Conservation (phyloP, 2,113 vertebrate genomes). For the Cebidichthys violaceus region DNA sequence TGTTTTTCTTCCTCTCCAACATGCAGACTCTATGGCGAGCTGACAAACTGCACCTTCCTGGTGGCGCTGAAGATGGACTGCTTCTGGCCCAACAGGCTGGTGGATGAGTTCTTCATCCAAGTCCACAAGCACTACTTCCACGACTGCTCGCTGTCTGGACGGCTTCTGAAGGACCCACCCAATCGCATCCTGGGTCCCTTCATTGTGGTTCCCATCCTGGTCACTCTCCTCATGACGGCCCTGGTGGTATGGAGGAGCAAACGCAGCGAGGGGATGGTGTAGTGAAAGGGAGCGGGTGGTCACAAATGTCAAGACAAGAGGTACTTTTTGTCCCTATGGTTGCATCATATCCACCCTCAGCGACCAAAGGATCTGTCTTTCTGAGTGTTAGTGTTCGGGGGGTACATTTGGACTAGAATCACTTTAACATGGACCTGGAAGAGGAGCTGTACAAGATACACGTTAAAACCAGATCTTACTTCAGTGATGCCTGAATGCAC, state of each 20-base stretch:
- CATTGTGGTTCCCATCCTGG: conserved; percentile 87
- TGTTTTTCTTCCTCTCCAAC: not conserved
- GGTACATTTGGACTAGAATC: not conserved
- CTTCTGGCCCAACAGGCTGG: conserved; percentile 92
- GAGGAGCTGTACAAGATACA: conserved; percentile 3
- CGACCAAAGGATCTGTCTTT: conserved; percentile 43
- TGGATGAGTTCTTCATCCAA: conserved; percentile 91
- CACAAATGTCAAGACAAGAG: conserved; percentile 30
- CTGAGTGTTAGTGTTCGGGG: conserved; percentile 8
- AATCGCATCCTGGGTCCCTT: conserved; percentile 90
- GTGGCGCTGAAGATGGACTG: conserved; percentile 86
- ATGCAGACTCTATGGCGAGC: conserved; percentile 86
- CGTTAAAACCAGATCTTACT: conserved; percentile 16
- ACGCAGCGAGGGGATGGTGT: conserved; percentile 89
- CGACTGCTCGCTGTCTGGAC: conserved; percentile 87
- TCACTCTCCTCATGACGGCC: conserved; percentile 91
- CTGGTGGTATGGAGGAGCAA: conserved; percentile 96
- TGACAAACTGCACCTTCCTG: conserved; percentile 90
- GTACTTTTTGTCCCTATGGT: conserved; percentile 6
- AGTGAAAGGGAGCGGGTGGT: conserved; percentile 26
- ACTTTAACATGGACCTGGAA: conserved; percentile 3
- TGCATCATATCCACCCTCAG: conserved; percentile 20
- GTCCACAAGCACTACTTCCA: conserved; percentile 91
- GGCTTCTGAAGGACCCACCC: conserved; percentile 89
- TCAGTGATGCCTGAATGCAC: conserved; percentile 21